Conservation (phyloP, 2,888 invertebrate species). For the Celastrina argiolus region DNA sequence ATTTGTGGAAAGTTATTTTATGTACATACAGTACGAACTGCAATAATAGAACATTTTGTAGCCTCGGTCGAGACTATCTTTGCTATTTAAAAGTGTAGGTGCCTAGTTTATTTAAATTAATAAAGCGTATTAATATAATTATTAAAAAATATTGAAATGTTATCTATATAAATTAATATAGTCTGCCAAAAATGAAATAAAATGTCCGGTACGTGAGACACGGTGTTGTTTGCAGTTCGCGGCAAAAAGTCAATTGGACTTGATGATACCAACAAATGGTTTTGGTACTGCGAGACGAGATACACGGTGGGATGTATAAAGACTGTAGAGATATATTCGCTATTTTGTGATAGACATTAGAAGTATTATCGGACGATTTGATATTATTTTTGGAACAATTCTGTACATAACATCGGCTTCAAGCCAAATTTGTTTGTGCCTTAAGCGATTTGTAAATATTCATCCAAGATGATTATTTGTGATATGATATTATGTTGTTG, state of each 20-base stretch:
- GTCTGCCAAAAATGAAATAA: slow-evolving; percentile 4
- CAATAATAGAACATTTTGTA: slow-evolving; percentile 7
- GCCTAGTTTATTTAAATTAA: not conserved
- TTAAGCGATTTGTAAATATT: slow-evolving; percentile 64
- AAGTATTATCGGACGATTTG: slow-evolving; percentile 25
- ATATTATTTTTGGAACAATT: slow-evolving; percentile 62
- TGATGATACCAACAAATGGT: not conserved
- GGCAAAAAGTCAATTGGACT: not conserved
- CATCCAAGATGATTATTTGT: slow-evolving; percentile 63
- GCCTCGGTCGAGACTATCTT: slow-evolving; percentile 19
- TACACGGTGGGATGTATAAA: not conserved
- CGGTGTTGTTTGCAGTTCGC: not conserved
- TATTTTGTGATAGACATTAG: slow-evolving; percentile 24
- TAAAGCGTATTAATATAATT: not conserved
- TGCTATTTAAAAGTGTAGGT: slow-evolving; percentile 19
- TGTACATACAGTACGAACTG: not conserved
- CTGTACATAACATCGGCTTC: slow-evolving; percentile 58
- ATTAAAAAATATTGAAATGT: not conserved
- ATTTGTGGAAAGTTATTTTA: not conserved
- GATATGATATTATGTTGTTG: slow-evolving; percentile 61
- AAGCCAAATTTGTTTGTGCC: slow-evolving; percentile 67
- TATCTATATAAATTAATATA: not conserved
- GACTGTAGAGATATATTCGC: slow-evolving; percentile 17
- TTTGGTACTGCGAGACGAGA: not conserved
- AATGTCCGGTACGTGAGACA: not conserved